A percentile compares a stretch with the other conserved stretches of the same genome.
phyloP scores from a whole-genome alignment of 2,113 vertebrate genomes.

The Colistium nudipinnis region DNA sequence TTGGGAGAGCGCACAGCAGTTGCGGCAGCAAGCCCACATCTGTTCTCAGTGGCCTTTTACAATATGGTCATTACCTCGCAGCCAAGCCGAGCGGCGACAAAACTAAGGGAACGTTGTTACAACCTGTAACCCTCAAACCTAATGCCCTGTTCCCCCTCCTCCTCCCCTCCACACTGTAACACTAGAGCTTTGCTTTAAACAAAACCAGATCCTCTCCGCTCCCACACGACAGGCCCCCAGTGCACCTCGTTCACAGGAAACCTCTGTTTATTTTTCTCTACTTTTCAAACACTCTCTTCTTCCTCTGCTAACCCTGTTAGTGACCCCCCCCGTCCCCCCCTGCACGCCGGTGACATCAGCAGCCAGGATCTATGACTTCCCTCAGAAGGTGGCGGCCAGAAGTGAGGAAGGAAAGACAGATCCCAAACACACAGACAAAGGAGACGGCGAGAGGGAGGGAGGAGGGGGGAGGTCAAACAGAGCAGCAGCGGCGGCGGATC shows the following conservation, averaged over 20 bases:
- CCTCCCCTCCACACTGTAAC: constrained; percentile 46
- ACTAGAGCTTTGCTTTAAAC: constrained; percentile 72
- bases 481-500: constrained; percentile 55
- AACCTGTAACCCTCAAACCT: constrained; percentile 68
- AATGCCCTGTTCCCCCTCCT: constrained; percentile 17
- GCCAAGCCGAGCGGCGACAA: constrained; percentile 39
- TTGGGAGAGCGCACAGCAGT: neutral
- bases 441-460: constrained; percentile 35
- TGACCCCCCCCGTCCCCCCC: constrained; percentile 26
- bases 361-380: constrained; percentile 77
- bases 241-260: constrained; percentile 83
- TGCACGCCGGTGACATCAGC: constrained; percentile 66
- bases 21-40: constrained; percentile 5
- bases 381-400: constrained; percentile 63
- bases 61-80: constrained; percentile 31
- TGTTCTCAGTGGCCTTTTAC: constrained; percentile 31
- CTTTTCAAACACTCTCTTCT: constrained; percentile 81
- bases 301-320: constrained; percentile 71
- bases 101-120: constrained; percentile 43
- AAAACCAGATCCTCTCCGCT: constrained; percentile 75
- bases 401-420: constrained; percentile 64
- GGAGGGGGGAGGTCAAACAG: constrained; percentile 56
- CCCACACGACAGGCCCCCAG: constrained; percentile 64
- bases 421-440: constrained; percentile 63
- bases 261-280: constrained; percentile 81